Conservation (phyloP, 2,797 vertebrate species). For the Anguilla anguilla region DNA sequence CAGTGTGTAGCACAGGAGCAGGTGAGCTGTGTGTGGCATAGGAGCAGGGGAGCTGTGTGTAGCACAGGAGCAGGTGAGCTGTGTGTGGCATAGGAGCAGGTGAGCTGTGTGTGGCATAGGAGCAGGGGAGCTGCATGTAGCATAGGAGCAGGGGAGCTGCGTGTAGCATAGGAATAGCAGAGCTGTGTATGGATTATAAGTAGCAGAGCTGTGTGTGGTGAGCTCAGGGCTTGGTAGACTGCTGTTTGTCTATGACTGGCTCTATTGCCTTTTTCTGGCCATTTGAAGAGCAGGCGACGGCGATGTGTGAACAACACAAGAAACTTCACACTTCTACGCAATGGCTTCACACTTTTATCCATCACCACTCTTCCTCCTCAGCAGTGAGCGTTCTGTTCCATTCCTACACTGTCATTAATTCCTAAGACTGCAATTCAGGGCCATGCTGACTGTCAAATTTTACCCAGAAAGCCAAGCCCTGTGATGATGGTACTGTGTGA, state of each 20-base stretch:
- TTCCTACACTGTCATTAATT: not conserved
- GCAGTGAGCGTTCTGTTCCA: not conserved
- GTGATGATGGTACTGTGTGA: not conserved
- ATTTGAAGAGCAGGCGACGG: not conserved
- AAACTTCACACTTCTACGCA: not conserved
- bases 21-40: not conserved
- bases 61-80: not conserved
- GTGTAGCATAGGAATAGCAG: not conserved
- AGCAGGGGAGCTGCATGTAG: not conserved
- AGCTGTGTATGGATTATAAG: not conserved
- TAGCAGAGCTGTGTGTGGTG: not conserved
- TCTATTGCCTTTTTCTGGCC: not conserved
- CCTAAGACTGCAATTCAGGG: not conserved
- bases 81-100: not conserved
- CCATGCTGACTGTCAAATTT: not conserved
- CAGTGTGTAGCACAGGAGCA: not conserved
- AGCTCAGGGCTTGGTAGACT: not conserved
- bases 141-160: not conserved
- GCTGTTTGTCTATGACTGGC: not conserved
- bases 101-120: not conserved
- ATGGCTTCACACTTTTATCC: not conserved
- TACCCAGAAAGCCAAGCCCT: not conserved
- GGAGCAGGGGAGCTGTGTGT: not conserved
- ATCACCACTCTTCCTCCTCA: not conserved
- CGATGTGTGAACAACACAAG: not conserved